Evolutionary conservation across 2,888 invertebrate genomes (phyloP).

Genomic region (Amitus sp.): DNA sequence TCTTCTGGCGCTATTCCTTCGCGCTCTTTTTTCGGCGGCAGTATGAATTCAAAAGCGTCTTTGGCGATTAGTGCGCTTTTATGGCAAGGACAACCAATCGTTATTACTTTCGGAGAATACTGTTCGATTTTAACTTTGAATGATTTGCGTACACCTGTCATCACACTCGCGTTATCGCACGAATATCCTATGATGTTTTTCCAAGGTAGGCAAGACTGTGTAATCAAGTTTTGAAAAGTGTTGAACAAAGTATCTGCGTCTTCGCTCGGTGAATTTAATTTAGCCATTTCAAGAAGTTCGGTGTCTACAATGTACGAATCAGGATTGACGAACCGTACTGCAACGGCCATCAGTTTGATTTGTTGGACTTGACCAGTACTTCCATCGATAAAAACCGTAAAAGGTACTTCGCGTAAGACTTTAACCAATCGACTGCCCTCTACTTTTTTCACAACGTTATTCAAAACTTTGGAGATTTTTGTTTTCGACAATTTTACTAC

Average conservation of each 20-base stretch:
- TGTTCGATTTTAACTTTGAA: neutral
- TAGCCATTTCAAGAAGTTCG: neutral
- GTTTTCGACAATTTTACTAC: neutral
- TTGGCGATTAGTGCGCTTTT: neutral
- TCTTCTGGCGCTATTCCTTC: neutral
- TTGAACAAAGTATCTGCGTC: neutral
- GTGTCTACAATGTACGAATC: neutral
- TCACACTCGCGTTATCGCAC: neutral
- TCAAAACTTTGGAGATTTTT: neutral
- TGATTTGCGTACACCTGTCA: neutral
- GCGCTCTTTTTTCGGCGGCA: no score
- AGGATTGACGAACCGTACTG: neutral
- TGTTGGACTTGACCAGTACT: neutral
- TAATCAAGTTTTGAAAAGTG: neutral
- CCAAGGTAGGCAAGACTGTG: neutral
- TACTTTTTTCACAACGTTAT: neutral
- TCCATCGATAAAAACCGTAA: neutral
- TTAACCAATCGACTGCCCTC: neutral
- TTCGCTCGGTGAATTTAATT: neutral
- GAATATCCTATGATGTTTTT: neutral
- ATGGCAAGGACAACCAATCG: neutral
- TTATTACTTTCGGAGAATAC: neutral
- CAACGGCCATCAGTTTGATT: neutral
- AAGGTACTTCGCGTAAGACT: no score
- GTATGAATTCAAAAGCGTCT: neutral